Conservation (phyloP, 2,888 invertebrate species). For the Dynastes maya region DNA sequence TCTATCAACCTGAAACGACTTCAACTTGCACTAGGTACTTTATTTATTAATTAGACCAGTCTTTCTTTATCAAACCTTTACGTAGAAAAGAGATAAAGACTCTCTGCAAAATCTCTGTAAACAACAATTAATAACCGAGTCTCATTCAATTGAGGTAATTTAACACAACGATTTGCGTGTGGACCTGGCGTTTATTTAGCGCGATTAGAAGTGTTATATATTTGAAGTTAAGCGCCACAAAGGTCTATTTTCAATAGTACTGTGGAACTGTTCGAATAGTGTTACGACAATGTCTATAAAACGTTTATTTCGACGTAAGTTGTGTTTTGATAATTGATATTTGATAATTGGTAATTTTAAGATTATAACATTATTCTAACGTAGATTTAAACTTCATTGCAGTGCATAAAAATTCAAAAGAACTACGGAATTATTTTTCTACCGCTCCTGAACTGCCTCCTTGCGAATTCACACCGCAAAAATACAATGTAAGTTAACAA, state of each 20-base stretch:
- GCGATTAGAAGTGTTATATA: slow-evolving; percentile 38
- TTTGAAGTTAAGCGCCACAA: not conserved
- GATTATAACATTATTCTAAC: slow-evolving; percentile 17
- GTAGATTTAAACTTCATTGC: slow-evolving; percentile 4
- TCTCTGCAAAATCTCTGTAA: too few species aligned
- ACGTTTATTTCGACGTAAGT: slow-evolving; percentile 36
- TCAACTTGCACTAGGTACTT: too few species aligned
- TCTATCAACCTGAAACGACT: not conserved
- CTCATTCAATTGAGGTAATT: slow-evolving; percentile 20
- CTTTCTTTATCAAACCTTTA: too few species aligned
- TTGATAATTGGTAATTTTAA: not conserved
- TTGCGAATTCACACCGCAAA: slow-evolving; percentile 65
- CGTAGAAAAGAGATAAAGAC: too few species aligned
- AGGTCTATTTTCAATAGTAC: slow-evolving; percentile 18
- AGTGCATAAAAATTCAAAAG: slow-evolving; percentile 33
- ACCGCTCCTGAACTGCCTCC: slow-evolving; percentile 56
- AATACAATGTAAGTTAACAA: slow-evolving; percentile 63
- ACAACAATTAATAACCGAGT: not conserved
- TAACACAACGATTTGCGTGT: not conserved
- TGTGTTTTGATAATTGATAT: not conserved
- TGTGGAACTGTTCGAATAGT: slow-evolving; percentile 18
- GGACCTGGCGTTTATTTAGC: slow-evolving; percentile 6
- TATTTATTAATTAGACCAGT: too few species aligned
- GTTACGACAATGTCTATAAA: not conserved
- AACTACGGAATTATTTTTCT: slow-evolving; percentile 39